Conservation (phyloP, 1,140 invertebrate genomes). For the Lasioglossum albipes region DNA sequence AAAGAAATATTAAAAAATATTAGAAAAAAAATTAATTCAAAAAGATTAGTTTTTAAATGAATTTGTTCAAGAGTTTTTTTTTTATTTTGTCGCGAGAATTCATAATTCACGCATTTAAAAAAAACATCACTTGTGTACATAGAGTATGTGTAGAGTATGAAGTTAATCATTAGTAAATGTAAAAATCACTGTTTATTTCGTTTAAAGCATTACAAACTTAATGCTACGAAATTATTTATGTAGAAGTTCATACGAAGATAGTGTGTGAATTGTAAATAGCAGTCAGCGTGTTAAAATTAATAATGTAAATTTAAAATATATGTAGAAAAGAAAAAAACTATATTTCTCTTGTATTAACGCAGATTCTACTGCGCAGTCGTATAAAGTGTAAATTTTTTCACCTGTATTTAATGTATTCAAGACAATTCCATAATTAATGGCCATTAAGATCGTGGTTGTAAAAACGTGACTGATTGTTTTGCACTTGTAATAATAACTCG, state of each 20-base stretch:
- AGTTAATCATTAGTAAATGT: background rate
- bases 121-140: background rate
- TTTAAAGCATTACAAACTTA: background rate
- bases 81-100: background rate
- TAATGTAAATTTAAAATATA: conserved; percentile 16
- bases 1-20: too few relatives aligned
- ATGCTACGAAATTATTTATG: background rate
- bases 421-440: background rate
- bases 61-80: background rate
- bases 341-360: conserved; percentile 29
- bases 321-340: background rate
- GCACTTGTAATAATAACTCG: conserved; percentile 24
- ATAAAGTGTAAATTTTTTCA: conserved; percentile 21
- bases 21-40: too few relatives aligned
- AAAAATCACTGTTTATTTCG: background rate
- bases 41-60: background rate
- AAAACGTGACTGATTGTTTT: conserved; percentile 12
- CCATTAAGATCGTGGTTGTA: conserved; percentile 16
- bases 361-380: conserved; percentile 2
- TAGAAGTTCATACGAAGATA: background rate
- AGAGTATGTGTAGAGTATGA: background rate
- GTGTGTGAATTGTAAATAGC: background rate
- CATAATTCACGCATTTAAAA: background rate
- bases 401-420: conserved; percentile 16
- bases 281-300: conserved; percentile 41